Base-by-base conservation (phyloP, 30 jellyfish, hydroid and myxozoan genomes). In the Hydractinia echinata region DNA sequence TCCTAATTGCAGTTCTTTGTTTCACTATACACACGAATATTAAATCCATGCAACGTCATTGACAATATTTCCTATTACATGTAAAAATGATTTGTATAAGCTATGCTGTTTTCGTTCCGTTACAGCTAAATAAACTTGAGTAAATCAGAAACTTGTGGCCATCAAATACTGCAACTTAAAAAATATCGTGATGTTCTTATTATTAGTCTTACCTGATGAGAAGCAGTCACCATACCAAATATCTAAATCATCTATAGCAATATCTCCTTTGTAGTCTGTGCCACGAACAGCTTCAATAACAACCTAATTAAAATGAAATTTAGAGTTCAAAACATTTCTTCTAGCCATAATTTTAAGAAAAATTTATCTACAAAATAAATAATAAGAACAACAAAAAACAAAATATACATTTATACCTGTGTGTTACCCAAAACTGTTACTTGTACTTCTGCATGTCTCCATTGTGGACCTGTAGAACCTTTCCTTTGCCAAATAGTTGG, bases 221-320 rank as follows among this genome's bases (percentile, higher is more conserved):
- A 73, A 48, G 77, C 99, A 93, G 86, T 93, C 99, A 4, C 99
- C 99, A 52, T 88, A 84, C 61, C 84, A 55, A 48, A 93, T 76
- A 71, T 88, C 96, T 15, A 93, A 79, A 84, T 93, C 99, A 77
- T 93, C 99, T 61, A 93, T 87, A 6, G 99, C 99, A 79, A 93
- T 93, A 58, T 93, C 99, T 16, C 99, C 99, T 54, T 88, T 87
- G 85, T 52, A 88, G 81, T 79, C 84, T 49, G 72, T 70, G 11
- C 99, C 99, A 54, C 99, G 92, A 18, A 64, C 81, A 18, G 86
- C 99, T 81, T 93, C 96, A 67, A 93, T 81, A 5, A 93, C 95
- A 64, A 93, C 95, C 98, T 92, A 61, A 8, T 55, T 20, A 53
- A 82, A 13, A 82, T 44, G 4, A 73, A 14, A 44, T n/a, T 18